Evolutionary conservation across 92 coral and sea anemone genomes (phyloP).

Genomic region (Palythoa grandiflora): DNA sequence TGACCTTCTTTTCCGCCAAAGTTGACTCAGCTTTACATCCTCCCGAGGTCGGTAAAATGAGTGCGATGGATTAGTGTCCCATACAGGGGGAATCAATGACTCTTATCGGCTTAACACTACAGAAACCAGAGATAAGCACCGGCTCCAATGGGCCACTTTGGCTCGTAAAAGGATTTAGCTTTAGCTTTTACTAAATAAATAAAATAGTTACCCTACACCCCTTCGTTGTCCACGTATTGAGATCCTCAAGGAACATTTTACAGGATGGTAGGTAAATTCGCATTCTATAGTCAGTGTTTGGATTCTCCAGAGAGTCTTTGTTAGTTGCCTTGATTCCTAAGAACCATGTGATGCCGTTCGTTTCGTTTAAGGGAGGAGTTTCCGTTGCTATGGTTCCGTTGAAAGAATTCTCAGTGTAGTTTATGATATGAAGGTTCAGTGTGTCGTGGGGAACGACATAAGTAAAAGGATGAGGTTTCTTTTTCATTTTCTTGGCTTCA

Average conservation of each 20-base stretch:
- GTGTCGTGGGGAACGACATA: slow-evolving; percentile 74
- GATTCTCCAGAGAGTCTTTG: slow-evolving; percentile 63
- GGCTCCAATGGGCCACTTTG: no score
- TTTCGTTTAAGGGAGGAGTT: slow-evolving; percentile 37
- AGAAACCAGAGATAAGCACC: no score
- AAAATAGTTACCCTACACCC: slow-evolving; percentile 59
- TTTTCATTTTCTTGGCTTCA: slow-evolving; percentile 85
- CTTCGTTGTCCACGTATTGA: slow-evolving; percentile 80
- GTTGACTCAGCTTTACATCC: no score
- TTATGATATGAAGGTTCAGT: slow-evolving; percentile 59
- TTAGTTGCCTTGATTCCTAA: slow-evolving; percentile 86
- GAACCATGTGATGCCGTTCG: slow-evolving; percentile 70
- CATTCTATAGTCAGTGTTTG: slow-evolving; percentile 77
- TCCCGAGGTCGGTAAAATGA: no score
- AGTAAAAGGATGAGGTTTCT: slow-evolving; percentile 86
- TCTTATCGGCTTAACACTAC: no score
- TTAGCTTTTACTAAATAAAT: no score
- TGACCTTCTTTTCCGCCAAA: no score
- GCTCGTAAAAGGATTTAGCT: no score
- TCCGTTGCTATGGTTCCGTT: slow-evolving; percentile 58
- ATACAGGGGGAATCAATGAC: no score
- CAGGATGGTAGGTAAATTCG: slow-evolving; percentile 91
- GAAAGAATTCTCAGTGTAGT: slow-evolving; percentile 38
- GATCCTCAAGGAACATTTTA: slow-evolving; percentile 85
- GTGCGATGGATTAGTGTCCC: no score